These are phyloP conservation scores for Trichomalopsis sarcophagae DNA, from an alignment of 1,140 invertebrate genomes.

Conservation along the genomic window DNA sequence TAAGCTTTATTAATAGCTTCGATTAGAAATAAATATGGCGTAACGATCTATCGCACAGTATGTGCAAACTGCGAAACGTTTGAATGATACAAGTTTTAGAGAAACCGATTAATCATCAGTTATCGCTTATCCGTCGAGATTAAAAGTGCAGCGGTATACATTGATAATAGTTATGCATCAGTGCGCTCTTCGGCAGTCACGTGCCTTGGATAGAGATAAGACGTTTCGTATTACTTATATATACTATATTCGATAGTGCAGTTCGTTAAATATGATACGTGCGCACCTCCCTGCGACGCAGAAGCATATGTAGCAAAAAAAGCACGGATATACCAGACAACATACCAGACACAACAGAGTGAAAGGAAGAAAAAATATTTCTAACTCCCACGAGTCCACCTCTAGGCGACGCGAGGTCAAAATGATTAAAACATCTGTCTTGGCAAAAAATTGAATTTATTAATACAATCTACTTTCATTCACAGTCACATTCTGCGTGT, in stretches of 20 bases:
- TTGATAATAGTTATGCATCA: neutral
- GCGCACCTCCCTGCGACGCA: no score
- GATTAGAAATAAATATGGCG: no score
- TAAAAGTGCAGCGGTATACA: neutral
- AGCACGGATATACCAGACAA: no score
- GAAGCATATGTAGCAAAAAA: no score
- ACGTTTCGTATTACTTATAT: no score
- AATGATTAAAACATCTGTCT: slow-evolving; percentile 21
- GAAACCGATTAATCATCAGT: neutral
- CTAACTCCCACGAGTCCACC: no score
- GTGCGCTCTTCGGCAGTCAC: neutral
- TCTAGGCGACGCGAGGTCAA: neutral
- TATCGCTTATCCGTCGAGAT: neutral
- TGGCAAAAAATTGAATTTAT: slow-evolving; percentile 40
- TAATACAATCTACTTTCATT: slow-evolving; percentile 22
- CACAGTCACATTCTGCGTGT: neutral
- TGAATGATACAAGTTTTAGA: neutral
- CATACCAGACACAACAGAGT: no score
- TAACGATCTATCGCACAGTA: no score
- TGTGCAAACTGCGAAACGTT: neutral
- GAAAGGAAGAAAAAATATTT: neutral
- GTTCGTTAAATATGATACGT: neutral
- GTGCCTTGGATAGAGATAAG: neutral
- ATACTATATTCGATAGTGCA: neutral
- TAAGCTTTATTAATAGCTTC: no score